phyloP scores from a whole-genome alignment of 2,797 vertebrate genomes.

The Cirrhinus molitorella region DNA sequence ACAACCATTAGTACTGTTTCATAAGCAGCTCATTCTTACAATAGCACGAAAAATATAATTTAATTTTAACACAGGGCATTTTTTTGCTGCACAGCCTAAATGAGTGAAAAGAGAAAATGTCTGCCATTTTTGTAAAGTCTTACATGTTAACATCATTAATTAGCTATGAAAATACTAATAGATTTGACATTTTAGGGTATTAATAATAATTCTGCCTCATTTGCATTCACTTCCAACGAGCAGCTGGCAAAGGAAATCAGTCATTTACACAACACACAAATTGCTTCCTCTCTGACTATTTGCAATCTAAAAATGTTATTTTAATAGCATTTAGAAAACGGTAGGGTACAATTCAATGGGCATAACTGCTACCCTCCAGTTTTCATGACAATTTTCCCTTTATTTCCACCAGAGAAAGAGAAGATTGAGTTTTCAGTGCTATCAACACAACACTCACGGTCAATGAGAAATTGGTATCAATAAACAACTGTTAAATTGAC shows the following conservation, averaged over 20 bases:
- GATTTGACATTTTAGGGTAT: not conserved
- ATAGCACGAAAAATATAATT: not conserved
- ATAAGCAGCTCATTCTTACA: conserved; percentile 4
- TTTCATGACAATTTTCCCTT: not conserved
- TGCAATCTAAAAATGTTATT: not conserved
- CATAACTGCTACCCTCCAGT: not conserved
- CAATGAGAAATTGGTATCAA: too few relatives aligned
- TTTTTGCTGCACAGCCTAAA: not conserved
- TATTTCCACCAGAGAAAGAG: not conserved
- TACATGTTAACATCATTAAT: conserved; percentile 13
- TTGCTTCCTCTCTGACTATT: not conserved
- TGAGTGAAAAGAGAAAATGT: not conserved
- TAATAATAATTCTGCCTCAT: not conserved
- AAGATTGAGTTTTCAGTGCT: not conserved
- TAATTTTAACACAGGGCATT: not conserved
- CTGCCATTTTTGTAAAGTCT: conserved; percentile 13
- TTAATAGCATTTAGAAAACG: not conserved
- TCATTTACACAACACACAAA: not conserved
- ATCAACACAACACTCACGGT: not conserved
- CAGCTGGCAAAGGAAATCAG: not conserved
- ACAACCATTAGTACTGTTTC: not conserved
- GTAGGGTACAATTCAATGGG: not conserved
- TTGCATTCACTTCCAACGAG: not conserved
- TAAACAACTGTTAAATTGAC: too few relatives aligned
- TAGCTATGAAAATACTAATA: not conserved